Evolutionary conservation across 2,888 invertebrate species (phyloP).

Genomic region (Cremastinae sp.): DNA sequence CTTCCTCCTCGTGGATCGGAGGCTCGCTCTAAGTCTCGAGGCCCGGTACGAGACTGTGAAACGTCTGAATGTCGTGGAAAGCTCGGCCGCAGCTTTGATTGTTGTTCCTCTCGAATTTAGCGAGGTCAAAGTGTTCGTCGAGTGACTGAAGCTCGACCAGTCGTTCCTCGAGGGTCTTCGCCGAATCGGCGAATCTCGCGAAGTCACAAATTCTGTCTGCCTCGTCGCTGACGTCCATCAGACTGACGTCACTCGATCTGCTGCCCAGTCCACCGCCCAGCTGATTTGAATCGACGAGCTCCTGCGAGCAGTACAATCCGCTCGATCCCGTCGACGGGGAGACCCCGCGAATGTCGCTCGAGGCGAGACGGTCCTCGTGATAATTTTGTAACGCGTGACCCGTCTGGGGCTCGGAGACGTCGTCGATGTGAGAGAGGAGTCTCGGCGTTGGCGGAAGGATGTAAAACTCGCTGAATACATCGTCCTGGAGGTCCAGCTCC

Average conservation of each 20-base stretch:
- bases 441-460: conserved; percentile 85
- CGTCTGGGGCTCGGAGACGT: conserved; percentile 69
- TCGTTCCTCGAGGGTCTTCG: conserved; percentile 74
- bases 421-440: conserved; percentile 86
- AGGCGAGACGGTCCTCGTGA: conserved; percentile 67
- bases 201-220: conserved; percentile 75
- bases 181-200: conserved; percentile 73
- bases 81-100: conserved; percentile 77
- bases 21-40: conserved; percentile 74
- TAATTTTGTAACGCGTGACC: conserved; percentile 59
- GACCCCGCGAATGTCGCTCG: conserved; percentile 46
- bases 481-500: conserved; percentile 86
- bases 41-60: conserved; percentile 77
- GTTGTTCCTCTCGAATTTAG: conserved; percentile 76
- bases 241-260: conserved; percentile 58
- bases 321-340: conserved; percentile 47
- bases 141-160: conserved; percentile 73
- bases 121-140: conserved; percentile 75
- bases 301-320: conserved; percentile 52
- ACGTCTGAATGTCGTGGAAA: conserved; percentile 77
- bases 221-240: conserved; percentile 73
- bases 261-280: conserved; percentile 47
- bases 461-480: conserved; percentile 87
- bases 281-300: conserved; percentile 57
- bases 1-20: not conserved